phyloP scores from a whole-genome alignment of 2,888 invertebrate species.

The Tenthredo mesomela region DNA sequence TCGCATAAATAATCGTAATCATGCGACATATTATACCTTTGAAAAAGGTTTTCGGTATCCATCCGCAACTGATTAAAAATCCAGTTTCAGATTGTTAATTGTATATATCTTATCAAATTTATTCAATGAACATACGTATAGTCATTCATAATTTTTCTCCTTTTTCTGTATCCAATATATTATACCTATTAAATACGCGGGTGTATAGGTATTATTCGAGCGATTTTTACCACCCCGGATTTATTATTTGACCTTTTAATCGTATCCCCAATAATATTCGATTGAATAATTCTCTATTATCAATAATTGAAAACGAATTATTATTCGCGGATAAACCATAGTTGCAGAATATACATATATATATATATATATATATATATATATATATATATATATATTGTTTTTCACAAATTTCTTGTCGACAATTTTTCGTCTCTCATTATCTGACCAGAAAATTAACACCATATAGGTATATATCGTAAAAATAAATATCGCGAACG shows the following conservation, averaged over 20 bases:
- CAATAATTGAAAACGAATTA: neutral
- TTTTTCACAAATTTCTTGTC: neutral
- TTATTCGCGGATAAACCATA: neutral
- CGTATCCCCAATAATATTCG: neutral
- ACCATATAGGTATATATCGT: neutral
- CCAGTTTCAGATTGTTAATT: neutral
- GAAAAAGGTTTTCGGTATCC: neutral
- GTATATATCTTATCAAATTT: constrained; percentile 6
- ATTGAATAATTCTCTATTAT: neutral
- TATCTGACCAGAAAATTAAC: neutral
- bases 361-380: too few relatives aligned
- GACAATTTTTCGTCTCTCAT: neutral
- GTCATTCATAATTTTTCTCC: neutral
- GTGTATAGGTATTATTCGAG: neutral
- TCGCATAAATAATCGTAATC: neutral
- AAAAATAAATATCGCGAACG: neutral
- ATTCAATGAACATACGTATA: constrained; percentile 19
- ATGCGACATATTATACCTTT: neutral
- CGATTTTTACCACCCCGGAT: neutral
- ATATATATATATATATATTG: too few relatives aligned
- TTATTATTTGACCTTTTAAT: neutral
- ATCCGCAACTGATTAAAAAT: neutral
- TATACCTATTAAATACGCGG: too few relatives aligned
- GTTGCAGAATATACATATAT: too few relatives aligned
- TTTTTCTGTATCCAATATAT: neutral